A percentile compares a stretch with the other conserved stretches of the same genome.
These are phyloP conservation scores for Hypotaenidia philippensis DNA, from an alignment of 2,797 vertebrate species.

Conservation along the genomic window DNA sequence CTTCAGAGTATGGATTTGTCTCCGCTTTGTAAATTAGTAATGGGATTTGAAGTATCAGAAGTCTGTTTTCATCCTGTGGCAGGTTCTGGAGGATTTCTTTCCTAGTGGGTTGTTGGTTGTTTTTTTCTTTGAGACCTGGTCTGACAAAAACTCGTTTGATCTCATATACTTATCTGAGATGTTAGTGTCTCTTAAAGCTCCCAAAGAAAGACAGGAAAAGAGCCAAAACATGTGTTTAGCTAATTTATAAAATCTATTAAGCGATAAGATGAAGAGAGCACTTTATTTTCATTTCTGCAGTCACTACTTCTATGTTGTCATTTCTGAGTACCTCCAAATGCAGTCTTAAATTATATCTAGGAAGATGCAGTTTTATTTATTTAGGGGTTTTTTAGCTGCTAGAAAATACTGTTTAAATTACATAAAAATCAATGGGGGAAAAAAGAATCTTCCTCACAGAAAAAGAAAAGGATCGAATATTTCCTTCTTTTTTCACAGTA, in stretches of 20 bases:
- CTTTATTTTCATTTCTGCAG: neutral
- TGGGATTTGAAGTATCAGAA: slow-evolving; percentile 37
- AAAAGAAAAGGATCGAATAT: neutral
- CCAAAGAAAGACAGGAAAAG: neutral
- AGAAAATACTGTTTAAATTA: neutral
- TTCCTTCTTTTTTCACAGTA: neutral
- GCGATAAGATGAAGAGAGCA: neutral
- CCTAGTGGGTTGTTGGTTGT: neutral
- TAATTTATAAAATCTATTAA: neutral
- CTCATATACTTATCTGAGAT: neutral
- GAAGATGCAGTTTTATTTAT: neutral
- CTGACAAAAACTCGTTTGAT: slow-evolving; percentile 7
- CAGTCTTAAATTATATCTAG: neutral
- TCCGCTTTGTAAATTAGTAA: slow-evolving; percentile 22
- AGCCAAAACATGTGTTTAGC: neutral
- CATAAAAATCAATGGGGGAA: neutral
- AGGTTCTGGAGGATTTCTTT: neutral
- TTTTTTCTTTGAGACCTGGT: neutral
- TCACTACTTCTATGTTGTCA: neutral
- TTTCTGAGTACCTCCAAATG: neutral
- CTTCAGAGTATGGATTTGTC: slow-evolving; percentile 14
- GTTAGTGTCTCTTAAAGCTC: neutral
- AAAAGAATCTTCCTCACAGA: neutral
- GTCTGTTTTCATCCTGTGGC: neutral
- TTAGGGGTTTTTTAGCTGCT: neutral